Percentiles rank a stretch among this genome's conserved stretches.
Conservation (phyloP, 2,888 invertebrate species). For the Euspilapteryx auroguttella region DNA sequence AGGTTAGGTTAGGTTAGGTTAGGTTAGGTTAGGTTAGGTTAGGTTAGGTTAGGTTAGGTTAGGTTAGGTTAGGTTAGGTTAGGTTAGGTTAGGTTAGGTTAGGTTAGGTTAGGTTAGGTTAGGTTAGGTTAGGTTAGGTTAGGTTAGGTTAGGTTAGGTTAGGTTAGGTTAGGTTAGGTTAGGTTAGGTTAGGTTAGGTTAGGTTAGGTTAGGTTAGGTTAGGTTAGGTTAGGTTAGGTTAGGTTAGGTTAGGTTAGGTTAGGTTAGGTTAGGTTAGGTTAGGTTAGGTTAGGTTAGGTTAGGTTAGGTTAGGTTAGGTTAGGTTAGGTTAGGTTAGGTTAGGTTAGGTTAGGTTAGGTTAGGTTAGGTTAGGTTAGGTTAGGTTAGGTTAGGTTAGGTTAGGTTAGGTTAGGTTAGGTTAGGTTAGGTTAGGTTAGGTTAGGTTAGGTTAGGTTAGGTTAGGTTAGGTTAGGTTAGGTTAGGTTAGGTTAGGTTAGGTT, state of each 20-base stretch:
- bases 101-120: too few species aligned
- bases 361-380: slow-evolving; percentile 8
- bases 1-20: slow-evolving; percentile 7
- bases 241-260: too few species aligned
- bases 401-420: slow-evolving; percentile 7
- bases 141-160: slow-evolving; percentile 6
- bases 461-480: slow-evolving; percentile 4
- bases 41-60: slow-evolving; percentile 8
- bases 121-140: slow-evolving; percentile 7
- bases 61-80: too few species aligned
- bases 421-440: slow-evolving; percentile 8
- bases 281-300: slow-evolving; percentile 9
- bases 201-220: slow-evolving; percentile 7
- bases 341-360: slow-evolving; percentile 6
- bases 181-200: slow-evolving; percentile 6
- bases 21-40: slow-evolving; percentile 7
- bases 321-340: slow-evolving; percentile 5
- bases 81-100: slow-evolving; percentile 7
- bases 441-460: slow-evolving; percentile 5
- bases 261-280: slow-evolving; percentile 7
- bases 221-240: slow-evolving; percentile 5
- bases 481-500: slow-evolving; percentile 8
- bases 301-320: slow-evolving; percentile 8
- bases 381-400: slow-evolving; percentile 7
- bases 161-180: slow-evolving; percentile 7